phyloP scores from a whole-genome alignment of 2,888 invertebrate genomes.

The Idaea dimidiata region DNA sequence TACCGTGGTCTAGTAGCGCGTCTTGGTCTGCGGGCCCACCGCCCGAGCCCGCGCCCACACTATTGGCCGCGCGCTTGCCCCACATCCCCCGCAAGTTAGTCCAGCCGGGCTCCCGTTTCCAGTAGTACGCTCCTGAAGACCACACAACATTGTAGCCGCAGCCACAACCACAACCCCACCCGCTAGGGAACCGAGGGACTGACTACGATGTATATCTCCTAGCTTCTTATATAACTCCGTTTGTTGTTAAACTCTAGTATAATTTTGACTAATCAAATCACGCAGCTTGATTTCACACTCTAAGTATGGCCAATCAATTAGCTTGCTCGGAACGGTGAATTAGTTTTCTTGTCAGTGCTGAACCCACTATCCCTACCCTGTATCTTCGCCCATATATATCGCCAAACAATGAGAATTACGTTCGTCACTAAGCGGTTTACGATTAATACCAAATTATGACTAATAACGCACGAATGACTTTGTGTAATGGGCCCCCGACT shows the following conservation, averaged over 20 bases:
- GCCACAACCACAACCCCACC: neutral
- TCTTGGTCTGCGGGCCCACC: conserved; percentile 37
- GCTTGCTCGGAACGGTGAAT: too few relatives aligned
- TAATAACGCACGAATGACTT: conserved; percentile 36
- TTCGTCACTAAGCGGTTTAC: conserved; percentile 41
- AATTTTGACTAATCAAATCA: neutral
- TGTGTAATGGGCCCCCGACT: conserved; percentile 22
- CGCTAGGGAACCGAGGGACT: neutral
- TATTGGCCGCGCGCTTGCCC: conserved; percentile 83
- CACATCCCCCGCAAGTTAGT: conserved; percentile 89
- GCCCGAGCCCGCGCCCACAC: conserved; percentile 86
- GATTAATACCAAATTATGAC: conserved; percentile 42
- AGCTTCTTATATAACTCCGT: neutral
- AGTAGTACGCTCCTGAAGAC: conserved; percentile 84
- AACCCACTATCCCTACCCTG: too few relatives aligned
- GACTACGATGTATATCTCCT: neutral
- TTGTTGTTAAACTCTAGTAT: too few relatives aligned
- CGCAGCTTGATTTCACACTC: neutral
- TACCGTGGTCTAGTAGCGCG: conserved; percentile 60
- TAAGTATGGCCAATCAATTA: neutral
- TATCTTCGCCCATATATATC: neutral
- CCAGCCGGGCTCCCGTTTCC: conserved; percentile 89
- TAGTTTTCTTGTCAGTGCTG: too few relatives aligned
- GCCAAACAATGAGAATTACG: conserved; percentile 16
- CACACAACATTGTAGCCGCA: conserved; percentile 26